Percentiles rank a stretch among this genome's conserved stretches.
These are phyloP conservation scores for Greenwoodochromis staneri DNA, from an alignment of 2,113 vertebrate genomes.

Conservation along the genomic window DNA sequence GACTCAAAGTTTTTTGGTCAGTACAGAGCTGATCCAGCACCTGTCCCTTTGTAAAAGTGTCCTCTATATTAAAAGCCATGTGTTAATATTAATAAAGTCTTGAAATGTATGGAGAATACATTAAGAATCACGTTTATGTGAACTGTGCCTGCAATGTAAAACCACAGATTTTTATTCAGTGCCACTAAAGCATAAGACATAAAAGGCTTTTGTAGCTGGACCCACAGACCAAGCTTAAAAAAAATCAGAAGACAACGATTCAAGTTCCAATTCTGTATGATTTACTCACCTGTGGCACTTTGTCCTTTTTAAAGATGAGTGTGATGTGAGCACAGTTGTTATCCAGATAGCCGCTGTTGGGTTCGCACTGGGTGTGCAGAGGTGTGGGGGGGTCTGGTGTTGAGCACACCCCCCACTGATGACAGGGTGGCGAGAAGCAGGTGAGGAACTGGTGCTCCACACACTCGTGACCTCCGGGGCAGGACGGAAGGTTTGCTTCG, in stretches of 20 bases:
- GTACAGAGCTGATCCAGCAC: neutral
- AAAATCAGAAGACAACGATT: neutral
- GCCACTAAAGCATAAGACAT: neutral
- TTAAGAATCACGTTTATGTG: neutral
- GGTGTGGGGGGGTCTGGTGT: slow-evolving; percentile 60
- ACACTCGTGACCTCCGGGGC: slow-evolving; percentile 80
- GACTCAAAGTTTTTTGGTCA: neutral
- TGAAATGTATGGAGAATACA: neutral
- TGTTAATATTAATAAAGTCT: neutral
- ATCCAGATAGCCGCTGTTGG: slow-evolving; percentile 80
- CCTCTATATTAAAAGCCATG: neutral
- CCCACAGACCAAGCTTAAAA: neutral
- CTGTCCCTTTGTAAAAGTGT: neutral
- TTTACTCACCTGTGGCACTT: slow-evolving; percentile 74
- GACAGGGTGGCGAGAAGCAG: slow-evolving; percentile 83
- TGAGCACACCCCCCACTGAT: slow-evolving; percentile 84
- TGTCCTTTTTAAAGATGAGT: slow-evolving; percentile 81
- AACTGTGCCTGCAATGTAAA: neutral
- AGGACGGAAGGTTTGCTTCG: slow-evolving; percentile 42
- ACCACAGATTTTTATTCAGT: neutral
- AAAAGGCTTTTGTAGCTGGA: neutral
- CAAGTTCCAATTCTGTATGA: neutral
- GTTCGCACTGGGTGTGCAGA: slow-evolving; percentile 76
- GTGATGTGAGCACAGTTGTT: slow-evolving; percentile 88
- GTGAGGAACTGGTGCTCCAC: slow-evolving; percentile 73